phyloP scores from a whole-genome alignment of 2,113 vertebrate species.

The Caloenas nicobarica region DNA sequence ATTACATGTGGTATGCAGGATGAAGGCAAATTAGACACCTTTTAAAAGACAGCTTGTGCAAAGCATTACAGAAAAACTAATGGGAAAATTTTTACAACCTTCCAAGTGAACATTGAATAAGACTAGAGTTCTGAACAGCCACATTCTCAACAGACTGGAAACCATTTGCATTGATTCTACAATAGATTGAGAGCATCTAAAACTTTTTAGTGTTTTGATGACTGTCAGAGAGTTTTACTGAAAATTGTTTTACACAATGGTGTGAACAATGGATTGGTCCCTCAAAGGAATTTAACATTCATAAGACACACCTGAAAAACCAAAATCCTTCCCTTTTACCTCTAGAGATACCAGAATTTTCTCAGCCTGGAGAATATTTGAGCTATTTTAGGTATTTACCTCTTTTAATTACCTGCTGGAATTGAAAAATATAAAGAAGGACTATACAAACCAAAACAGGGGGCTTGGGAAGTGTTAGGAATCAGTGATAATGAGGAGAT shows the following conservation, averaged over 20 bases:
- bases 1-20: neutral
- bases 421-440: neutral
- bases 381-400: neutral
- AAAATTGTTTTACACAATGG: neutral
- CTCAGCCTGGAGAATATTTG: neutral
- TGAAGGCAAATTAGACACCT: neutral
- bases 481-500: neutral
- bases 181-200: neutral
- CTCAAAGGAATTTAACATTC: neutral
- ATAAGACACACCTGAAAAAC: neutral
- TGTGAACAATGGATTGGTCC: neutral
- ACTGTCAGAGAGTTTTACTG: neutral
- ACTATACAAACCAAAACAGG: neutral
- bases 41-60: neutral
- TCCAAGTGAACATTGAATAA: neutral
- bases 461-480: neutral
- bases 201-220: neutral
- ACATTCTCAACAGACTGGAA: neutral
- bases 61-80: neutral
- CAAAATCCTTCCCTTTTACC: neutral
- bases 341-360: neutral
- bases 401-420: neutral
- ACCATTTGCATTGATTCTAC: neutral
- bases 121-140: neutral
- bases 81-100: neutral